A percentile compares a stretch with the other conserved stretches of the same genome.
phyloP scores from a whole-genome alignment of 2,797 vertebrate genomes.

The Chlorospingus flavigularis region DNA sequence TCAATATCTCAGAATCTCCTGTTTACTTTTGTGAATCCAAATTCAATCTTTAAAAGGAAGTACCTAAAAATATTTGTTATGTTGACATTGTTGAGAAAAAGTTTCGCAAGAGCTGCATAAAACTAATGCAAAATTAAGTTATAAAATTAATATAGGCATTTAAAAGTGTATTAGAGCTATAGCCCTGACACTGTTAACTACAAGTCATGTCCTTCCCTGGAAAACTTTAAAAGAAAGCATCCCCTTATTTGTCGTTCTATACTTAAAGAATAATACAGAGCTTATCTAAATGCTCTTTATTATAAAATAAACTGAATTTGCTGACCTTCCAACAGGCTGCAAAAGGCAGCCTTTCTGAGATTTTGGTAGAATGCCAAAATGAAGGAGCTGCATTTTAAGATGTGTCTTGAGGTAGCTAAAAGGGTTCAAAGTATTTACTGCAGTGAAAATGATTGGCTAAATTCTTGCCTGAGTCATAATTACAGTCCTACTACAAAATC shows the following conservation, averaged over 20 bases:
- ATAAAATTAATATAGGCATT: not conserved
- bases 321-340: not conserved
- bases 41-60: conserved; percentile 19
- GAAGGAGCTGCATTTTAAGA: not conserved
- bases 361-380: not conserved
- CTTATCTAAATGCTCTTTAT: not conserved
- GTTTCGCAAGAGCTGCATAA: conserved; percentile 2
- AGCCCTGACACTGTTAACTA: not conserved
- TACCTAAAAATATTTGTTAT: conserved; percentile 31
- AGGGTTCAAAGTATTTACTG: not conserved
- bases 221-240: not conserved
- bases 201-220: not conserved
- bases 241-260: not conserved
- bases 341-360: not conserved
- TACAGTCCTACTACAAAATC: not conserved
- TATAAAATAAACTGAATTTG: not conserved
- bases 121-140: not conserved
- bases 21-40: not conserved
- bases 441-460: not conserved
- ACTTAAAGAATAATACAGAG: not conserved
- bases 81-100: conserved; percentile 16
- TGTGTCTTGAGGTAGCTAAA: not conserved
- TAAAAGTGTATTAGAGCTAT: not conserved
- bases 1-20: not conserved
- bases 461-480: not conserved